Evolutionary conservation across 2,113 vertebrate species (phyloP), one percentile per base, ranked within the genome.

Genomic region (Plectropomus leopardus): DNA sequence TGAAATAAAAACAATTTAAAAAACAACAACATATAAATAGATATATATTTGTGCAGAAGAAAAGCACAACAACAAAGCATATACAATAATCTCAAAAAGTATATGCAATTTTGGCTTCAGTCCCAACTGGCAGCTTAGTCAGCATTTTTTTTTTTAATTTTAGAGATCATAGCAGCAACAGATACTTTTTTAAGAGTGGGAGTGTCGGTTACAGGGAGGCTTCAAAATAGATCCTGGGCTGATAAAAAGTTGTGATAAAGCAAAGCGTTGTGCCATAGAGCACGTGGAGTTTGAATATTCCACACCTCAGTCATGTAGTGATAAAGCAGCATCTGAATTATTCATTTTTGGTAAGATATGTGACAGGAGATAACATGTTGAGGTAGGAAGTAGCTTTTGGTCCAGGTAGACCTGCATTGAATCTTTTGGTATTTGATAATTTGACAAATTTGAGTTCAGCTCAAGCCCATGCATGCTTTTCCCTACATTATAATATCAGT

Each of bases 211-310:
- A 63, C 63, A 16, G 65, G 78, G 78, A 10, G 26, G 19, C 30
- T 48, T 76, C 19, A 32, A 53, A 61, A 48, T n/a, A 7, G 28
- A 40, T 36, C 45, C 34, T 2, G 55, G 19, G 36, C 34, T 81
- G 59, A 72, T 63, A 4, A 19, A 67, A 34, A 1, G 10, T 26
- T 23, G 53, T 48, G 71, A 88, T 73, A 47, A 63, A 53, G 7
- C 13, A 5, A 4, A 23, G 21, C 8, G 5, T 67, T 23, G 45
- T 5, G 53, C 48, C 51, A 17, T 1, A 40, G 0, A 55, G 63
- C 2, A 4, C 19, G 16, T 15, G 55, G 15, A 32, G 23, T 16
- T 4, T 66, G 42, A 55, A 36, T 71, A n/a, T 45, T 79, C 9
- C 32, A 36, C 34, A 5, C 4, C 2, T 15, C 34, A 30, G 72